Evolutionary conservation across 2,113 vertebrate species (phyloP).

Genomic region (Syngnathoides biaculeatus): DNA sequence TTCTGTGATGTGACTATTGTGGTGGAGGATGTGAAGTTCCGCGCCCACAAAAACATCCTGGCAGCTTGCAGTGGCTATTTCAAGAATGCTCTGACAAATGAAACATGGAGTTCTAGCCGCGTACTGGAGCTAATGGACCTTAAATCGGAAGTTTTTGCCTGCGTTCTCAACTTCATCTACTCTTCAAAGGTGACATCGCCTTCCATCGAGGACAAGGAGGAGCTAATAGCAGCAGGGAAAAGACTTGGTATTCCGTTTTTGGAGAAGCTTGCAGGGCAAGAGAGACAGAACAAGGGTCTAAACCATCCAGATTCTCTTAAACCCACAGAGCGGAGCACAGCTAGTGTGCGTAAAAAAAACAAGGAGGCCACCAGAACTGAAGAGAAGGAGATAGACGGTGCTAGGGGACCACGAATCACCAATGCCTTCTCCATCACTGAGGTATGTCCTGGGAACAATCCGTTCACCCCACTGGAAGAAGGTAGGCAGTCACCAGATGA

Average conservation of each 20-base stretch:
- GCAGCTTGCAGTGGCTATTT: constrained; percentile 96
- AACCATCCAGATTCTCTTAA: constrained; percentile 31
- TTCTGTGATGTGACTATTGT: constrained; percentile 97
- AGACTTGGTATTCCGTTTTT: constrained; percentile 94
- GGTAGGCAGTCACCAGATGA: constrained; percentile 79
- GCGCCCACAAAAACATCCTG: constrained; percentile 93
- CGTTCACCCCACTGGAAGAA: constrained; percentile 83
- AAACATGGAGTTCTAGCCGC: constrained; percentile 82
- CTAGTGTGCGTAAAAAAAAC: constrained; percentile 39
- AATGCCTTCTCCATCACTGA: constrained; percentile 97
- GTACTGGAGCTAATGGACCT: constrained; percentile 93
- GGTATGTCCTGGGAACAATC: constrained; percentile 78
- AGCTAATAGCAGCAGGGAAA: constrained; percentile 88
- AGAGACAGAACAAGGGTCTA: constrained; percentile 38
- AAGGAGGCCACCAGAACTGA: constrained; percentile 74
- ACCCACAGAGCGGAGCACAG: constrained; percentile 33
- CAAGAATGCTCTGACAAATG: constrained; percentile 84
- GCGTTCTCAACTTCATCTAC: constrained; percentile 96
- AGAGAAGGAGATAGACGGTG: constrained; percentile 81
- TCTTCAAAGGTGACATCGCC: constrained; percentile 84
- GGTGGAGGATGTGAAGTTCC: constrained; percentile 97
- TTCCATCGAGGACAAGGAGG: constrained; percentile 78
- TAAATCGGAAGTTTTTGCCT: constrained; percentile 95
- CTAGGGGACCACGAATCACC: constrained; percentile 91
- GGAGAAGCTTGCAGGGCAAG: constrained; percentile 77